Evolutionary conservation across 2,888 invertebrate genomes (phyloP).

Genomic region (Cactoblastis cactorum): DNA sequence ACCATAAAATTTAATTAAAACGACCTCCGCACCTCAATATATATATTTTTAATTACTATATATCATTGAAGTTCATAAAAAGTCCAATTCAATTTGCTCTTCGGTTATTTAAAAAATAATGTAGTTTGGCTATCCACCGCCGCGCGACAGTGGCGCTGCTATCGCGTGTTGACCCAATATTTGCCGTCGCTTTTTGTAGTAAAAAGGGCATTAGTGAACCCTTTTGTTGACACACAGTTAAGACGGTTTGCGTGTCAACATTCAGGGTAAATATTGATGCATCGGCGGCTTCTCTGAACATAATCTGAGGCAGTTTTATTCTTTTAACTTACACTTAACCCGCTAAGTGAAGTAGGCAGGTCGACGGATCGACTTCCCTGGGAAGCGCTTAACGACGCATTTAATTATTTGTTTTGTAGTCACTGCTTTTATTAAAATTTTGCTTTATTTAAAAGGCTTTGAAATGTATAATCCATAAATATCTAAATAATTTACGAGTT

Average conservation of each 20-base stretch:
- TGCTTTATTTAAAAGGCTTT: no score
- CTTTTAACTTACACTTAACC: conserved; percentile 44
- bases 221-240: conserved; percentile 71
- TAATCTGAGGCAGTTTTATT: conserved; percentile 52
- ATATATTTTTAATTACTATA: neutral
- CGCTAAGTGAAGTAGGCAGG: conserved; percentile 38
- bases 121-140: conserved; percentile 17
- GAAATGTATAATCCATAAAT: no score
- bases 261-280: conserved; percentile 62
- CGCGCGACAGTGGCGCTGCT: conserved; percentile 24
- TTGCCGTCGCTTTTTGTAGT: conserved; percentile 71
- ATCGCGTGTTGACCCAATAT: conserved; percentile 55
- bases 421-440: no score
- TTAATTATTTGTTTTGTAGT: conserved; percentile 12
- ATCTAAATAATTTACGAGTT: no score
- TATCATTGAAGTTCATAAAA: neutral
- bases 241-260: conserved; percentile 77
- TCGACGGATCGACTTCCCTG: conserved; percentile 35
- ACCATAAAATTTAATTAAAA: neutral
- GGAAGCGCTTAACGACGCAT: conserved; percentile 34
- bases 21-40: conserved; percentile 1
- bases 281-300: conserved; percentile 66
- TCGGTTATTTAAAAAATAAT: neutral
- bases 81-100: neutral
- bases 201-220: conserved; percentile 78